phyloP scores from a whole-genome alignment of 2,113 vertebrate species.

The Dasyornis broadbenti region DNA sequence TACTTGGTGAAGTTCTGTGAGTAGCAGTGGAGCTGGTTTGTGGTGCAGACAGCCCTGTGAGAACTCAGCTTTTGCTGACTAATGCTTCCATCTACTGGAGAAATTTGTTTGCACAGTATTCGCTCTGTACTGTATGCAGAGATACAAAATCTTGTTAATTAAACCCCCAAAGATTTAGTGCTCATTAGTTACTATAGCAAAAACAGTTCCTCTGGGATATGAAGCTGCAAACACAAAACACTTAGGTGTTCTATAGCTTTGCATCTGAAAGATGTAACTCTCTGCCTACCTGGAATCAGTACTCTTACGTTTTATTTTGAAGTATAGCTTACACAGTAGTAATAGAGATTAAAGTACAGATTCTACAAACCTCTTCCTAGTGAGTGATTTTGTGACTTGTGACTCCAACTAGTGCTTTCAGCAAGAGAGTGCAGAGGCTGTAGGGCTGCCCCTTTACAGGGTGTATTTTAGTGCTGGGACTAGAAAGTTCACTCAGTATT shows the following conservation, averaged over 20 bases:
- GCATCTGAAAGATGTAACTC: neutral
- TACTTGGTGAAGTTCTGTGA: neutral
- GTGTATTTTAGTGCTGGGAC: neutral
- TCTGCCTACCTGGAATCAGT: neutral
- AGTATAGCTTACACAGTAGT: neutral
- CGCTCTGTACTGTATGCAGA: neutral
- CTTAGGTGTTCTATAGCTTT: neutral
- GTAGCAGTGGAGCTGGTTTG: neutral
- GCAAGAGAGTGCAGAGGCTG: neutral
- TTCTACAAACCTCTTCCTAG: neutral
- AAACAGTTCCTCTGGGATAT: neutral
- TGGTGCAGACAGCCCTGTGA: neutral
- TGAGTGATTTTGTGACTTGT: neutral
- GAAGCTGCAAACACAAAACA: neutral
- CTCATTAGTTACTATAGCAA: neutral
- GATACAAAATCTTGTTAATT: neutral
- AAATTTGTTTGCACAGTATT: neutral
- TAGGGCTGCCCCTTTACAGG: neutral
- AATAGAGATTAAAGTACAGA: neutral
- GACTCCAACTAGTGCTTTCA: neutral
- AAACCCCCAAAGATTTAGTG: neutral
- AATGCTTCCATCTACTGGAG: constrained; percentile 50
- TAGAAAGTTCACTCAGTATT: neutral
- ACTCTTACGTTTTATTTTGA: neutral
- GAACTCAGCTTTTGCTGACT: neutral